A percentile compares a stretch with the other conserved stretches of the same genome.
Evolutionary conservation across 2,797 vertebrate genomes (phyloP).

Genomic region (Columba guinea): DNA sequence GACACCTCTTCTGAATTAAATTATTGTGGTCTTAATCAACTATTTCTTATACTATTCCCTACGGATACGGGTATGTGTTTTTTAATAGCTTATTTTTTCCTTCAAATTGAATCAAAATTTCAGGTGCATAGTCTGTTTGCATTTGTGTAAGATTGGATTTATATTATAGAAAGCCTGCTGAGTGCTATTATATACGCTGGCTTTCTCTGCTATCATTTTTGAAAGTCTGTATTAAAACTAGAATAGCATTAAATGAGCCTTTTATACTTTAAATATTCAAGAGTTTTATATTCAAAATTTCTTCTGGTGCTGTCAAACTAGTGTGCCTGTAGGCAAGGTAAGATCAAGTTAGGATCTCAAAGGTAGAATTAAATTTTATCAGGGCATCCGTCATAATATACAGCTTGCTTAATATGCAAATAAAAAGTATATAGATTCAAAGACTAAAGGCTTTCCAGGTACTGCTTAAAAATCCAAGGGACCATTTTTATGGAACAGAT

Average conservation of each 20-base stretch:
- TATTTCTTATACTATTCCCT: background rate
- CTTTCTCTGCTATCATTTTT: constrained; percentile 50
- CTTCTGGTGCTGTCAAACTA: constrained; percentile 76
- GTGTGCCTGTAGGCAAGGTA: constrained; percentile 78
- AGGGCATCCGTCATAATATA: constrained; percentile 78
- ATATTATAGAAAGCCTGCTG: constrained; percentile 57
- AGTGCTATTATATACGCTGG: constrained; percentile 42
- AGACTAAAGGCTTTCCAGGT: constrained; percentile 70
- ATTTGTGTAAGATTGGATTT: constrained; percentile 53
- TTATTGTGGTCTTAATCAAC: background rate
- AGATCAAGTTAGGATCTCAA: constrained; percentile 80
- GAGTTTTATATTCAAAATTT: constrained; percentile 80
- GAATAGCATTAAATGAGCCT: constrained; percentile 75
- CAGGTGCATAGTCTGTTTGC: constrained; percentile 57
- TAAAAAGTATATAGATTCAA: constrained; percentile 72
- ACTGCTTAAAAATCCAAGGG: constrained; percentile 70
- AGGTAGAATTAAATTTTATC: constrained; percentile 83
- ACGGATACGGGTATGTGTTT: background rate
- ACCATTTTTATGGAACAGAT: constrained; percentile 62
- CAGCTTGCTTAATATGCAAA: constrained; percentile 81
- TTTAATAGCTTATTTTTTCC: constrained; percentile 41
- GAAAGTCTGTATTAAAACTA: constrained; percentile 69
- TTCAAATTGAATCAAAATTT: constrained; percentile 52
- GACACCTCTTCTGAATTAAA: constrained; percentile 4
- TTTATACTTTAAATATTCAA: constrained; percentile 81